Evolutionary conservation across 2,888 invertebrate species (phyloP).

Genomic region (Drosophila quasianomalipes): DNA sequence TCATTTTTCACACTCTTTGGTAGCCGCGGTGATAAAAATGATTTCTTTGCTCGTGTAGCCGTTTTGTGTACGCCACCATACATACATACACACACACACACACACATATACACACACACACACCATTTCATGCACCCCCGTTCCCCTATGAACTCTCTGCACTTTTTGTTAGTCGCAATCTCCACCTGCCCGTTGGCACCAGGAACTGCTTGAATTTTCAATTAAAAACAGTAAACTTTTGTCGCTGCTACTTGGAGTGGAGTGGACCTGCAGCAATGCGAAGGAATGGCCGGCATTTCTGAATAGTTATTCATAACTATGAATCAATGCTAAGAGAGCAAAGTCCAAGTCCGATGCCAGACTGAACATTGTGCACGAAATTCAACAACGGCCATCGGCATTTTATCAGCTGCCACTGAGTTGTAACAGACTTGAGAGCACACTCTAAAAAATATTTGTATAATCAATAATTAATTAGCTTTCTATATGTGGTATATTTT

Average conservation of each 20-base stretch:
- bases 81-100: background rate
- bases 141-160: background rate
- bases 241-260: conserved; percentile 1
- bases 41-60: conserved; percentile 1
- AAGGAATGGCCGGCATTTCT: conserved; percentile 44
- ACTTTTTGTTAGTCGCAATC: conserved; percentile 20
- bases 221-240: conserved; percentile 63
- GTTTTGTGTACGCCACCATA: background rate
- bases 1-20: conserved; percentile 17
- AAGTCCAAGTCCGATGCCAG: conserved; percentile 57
- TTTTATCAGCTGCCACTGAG: conserved; percentile 58
- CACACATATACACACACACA: background rate
- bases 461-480: background rate
- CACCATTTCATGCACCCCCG: background rate
- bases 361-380: conserved; percentile 38
- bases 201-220: conserved; percentile 65
- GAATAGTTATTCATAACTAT: conserved; percentile 72
- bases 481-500: background rate
- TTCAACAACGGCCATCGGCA: conserved; percentile 54
- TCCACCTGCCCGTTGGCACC: conserved; percentile 20
- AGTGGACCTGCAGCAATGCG: background rate
- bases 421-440: conserved; percentile 7
- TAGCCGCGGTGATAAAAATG: conserved; percentile 18
- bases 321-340: conserved; percentile 69
- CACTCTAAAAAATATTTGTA: background rate